Conservation (phyloP, 2,888 invertebrate species). For the Andrena flavipes region DNA sequence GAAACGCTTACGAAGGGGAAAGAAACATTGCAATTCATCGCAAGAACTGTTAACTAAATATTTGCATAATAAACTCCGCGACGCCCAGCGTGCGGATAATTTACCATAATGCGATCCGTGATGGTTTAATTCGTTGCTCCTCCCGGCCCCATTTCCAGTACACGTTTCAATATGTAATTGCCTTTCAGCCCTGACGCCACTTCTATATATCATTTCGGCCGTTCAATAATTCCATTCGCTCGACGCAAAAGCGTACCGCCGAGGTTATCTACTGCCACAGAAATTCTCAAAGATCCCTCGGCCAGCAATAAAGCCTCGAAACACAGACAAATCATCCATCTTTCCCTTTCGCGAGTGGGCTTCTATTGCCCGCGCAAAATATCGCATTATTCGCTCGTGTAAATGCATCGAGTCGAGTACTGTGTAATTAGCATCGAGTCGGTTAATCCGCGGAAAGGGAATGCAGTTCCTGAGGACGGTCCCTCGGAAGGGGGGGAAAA, state of each 20-base stretch:
- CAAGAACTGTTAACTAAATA: not conserved
- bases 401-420: not conserved
- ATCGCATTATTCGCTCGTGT: no score
- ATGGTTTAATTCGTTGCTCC: constrained; percentile 13
- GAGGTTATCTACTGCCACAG: constrained; percentile 27
- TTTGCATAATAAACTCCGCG: not conserved
- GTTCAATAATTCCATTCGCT: constrained; percentile 59
- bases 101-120: not conserved
- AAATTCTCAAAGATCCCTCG: constrained; percentile 11
- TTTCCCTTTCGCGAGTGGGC: not conserved
- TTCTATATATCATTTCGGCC: constrained; percentile 42
- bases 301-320: not conserved
- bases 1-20: no score
- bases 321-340: not conserved
- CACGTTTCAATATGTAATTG: constrained; percentile 45
- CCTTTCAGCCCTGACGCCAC: constrained; percentile 41
- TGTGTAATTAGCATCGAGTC: constrained; percentile 5
- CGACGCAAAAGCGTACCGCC: constrained; percentile 34
- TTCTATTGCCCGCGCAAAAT: not conserved
- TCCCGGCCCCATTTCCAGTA: constrained; percentile 33
- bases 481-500: not conserved
- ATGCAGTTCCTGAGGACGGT: not conserved
- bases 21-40: no score
- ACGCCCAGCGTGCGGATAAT: not conserved
- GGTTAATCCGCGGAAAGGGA: not conserved